phyloP scores from a whole-genome alignment of 2,797 vertebrate species.

The Tiaroga cobitis region DNA sequence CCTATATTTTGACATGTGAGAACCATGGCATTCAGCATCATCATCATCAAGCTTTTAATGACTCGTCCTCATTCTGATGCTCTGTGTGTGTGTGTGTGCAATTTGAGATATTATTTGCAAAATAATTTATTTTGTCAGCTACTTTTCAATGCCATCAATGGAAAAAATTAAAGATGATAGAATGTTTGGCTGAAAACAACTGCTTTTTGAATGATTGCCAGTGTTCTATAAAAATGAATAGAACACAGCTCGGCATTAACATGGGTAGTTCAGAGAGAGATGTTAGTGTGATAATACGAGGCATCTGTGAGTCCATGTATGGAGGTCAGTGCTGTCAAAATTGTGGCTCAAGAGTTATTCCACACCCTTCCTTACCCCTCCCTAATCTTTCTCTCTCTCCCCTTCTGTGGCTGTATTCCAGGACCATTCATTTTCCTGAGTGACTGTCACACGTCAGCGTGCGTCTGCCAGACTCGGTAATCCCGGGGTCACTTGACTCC shows the following conservation, averaged over 20 bases:
- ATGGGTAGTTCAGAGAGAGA: background rate
- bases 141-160: background rate
- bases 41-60: too few relatives aligned
- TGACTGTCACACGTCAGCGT: constrained; percentile 38
- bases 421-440: constrained; percentile 36
- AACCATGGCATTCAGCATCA: background rate
- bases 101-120: background rate
- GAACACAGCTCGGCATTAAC: background rate
- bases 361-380: constrained; percentile 12
- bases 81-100: background rate
- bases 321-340: constrained; percentile 41
- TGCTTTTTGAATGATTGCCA: background rate
- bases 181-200: too few relatives aligned
- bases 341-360: constrained; percentile 19
- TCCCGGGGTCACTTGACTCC: constrained; percentile 55
- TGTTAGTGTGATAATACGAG: constrained; percentile 10
- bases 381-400: constrained; percentile 14
- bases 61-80: background rate
- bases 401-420: constrained; percentile 18
- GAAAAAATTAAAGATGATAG: background rate
- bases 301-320: constrained; percentile 22
- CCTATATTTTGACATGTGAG: too few relatives aligned
- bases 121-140: background rate
- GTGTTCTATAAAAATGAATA: background rate
- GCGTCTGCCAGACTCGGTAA: constrained; percentile 45